A percentile compares a stretch with the other conserved stretches of the same genome.
phyloP scores from a whole-genome alignment of 2,888 invertebrate species.

The Pegoplata infirma region DNA sequence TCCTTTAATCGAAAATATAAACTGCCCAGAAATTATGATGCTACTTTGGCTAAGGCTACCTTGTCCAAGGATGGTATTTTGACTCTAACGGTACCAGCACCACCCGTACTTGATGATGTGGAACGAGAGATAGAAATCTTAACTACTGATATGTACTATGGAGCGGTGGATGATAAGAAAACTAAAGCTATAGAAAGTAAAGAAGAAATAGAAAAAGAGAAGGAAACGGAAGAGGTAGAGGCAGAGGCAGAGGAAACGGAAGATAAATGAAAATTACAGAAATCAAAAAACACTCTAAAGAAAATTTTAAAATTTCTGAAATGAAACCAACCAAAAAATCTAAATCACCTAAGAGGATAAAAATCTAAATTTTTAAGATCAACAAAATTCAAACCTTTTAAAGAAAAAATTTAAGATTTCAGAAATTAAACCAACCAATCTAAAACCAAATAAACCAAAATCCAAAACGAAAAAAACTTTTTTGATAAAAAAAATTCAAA shows the following conservation, averaged over 20 bases:
- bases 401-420: neutral
- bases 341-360: too few species aligned
- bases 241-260: slow-evolving; percentile 1
- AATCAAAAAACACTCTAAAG: neutral
- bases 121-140: slow-evolving; percentile 73
- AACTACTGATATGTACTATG: slow-evolving; percentile 73
- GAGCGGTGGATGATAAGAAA: slow-evolving; percentile 62
- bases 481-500: neutral
- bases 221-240: neutral
- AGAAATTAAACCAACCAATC: neutral
- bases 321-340: too few species aligned
- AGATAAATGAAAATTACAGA: slow-evolving; percentile 24
- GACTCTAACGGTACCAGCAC: slow-evolving; percentile 74
- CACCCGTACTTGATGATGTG: slow-evolving; percentile 73
- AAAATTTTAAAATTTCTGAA: neutral
- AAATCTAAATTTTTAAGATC: too few species aligned
- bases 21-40: slow-evolving; percentile 74
- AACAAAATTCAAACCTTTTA: too few species aligned
- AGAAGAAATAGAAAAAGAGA: neutral
- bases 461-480: too few species aligned
- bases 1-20: slow-evolving; percentile 74
- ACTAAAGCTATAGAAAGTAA: slow-evolving; percentile 53
- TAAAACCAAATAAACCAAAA: too few species aligned
- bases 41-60: slow-evolving; percentile 72
- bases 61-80: slow-evolving; percentile 75